Conservation (phyloP, 2,888 invertebrate species). For the Temnothorax ravouxi region DNA sequence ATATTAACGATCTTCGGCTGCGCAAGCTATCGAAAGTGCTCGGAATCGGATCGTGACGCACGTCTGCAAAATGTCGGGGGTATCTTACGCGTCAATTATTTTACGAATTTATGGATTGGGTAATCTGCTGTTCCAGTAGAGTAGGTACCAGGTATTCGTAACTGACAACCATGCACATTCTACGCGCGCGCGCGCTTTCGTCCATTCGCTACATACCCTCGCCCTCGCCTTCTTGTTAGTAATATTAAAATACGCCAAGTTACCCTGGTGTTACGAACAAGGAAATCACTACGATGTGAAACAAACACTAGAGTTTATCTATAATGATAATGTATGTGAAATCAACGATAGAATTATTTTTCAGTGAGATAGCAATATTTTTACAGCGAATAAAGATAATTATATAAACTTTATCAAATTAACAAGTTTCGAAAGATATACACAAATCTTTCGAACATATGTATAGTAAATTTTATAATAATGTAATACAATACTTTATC, state of each 20-base stretch:
- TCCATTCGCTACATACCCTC: background rate
- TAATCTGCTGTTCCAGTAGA: constrained; percentile 48
- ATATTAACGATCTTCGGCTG: constrained; percentile 23
- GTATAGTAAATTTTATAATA: background rate
- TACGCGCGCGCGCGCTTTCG: background rate
- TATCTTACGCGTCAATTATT: constrained; percentile 37
- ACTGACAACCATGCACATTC: constrained; percentile 31
- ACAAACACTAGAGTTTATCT: background rate
- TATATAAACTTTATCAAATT: background rate
- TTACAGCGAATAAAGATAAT: background rate
- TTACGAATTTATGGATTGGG: constrained; percentile 46
- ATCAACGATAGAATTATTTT: constrained; percentile 1
- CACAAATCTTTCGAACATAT: background rate
- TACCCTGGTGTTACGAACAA: background rate
- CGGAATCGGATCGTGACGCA: constrained; percentile 45
- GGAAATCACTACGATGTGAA: background rate
- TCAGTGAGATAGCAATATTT: background rate
- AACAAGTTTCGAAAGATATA: background rate
- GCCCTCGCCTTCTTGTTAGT: background rate
- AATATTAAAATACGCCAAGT: background rate
- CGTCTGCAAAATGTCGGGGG: constrained; percentile 14
- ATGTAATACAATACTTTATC: background rate
- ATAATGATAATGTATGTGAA: background rate
- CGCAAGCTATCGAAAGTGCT: constrained; percentile 40
- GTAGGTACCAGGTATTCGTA: constrained; percentile 37